Evolutionary conservation across 2,113 vertebrate genomes (phyloP).

Genomic region (Pachypanchax playfairii): DNA sequence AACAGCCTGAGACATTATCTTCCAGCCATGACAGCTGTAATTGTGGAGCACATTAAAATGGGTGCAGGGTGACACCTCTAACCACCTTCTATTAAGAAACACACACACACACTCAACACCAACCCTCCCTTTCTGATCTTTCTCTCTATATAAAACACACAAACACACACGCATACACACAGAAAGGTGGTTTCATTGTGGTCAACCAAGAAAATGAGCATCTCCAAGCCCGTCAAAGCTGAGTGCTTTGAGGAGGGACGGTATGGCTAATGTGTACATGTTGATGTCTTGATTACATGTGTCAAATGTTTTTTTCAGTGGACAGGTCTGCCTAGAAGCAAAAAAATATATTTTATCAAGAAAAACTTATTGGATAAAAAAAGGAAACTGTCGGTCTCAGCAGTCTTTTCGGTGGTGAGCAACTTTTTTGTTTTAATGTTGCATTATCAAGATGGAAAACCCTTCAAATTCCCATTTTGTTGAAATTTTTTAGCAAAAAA

Average conservation of each 20-base stretch:
- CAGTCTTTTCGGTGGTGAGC: neutral
- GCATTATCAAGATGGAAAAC: no score
- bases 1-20: constrained; percentile 66
- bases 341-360: constrained; percentile 31
- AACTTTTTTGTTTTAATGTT: constrained; percentile 1
- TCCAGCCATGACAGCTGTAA: constrained; percentile 76
- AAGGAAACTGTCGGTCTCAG: constrained; percentile 3
- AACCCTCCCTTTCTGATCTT: constrained; percentile 23
- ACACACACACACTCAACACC: constrained; percentile 53
- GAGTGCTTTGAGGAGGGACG: constrained; percentile 63
- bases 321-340: constrained; percentile 33
- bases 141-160: constrained; percentile 6
- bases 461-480: no score
- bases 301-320: constrained; percentile 43
- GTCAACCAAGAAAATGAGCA: constrained; percentile 73
- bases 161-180: constrained; percentile 20
- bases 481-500: no score
- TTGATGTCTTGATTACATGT: constrained; percentile 74
- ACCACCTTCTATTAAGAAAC: constrained; percentile 77
- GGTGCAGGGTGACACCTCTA: constrained; percentile 78
- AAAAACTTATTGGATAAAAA: neutral
- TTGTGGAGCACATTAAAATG: constrained; percentile 79
- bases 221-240: constrained; percentile 56
- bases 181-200: constrained; percentile 64
- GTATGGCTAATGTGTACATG: constrained; percentile 61